Evolutionary conservation across 2,113 vertebrate genomes (phyloP).

Genomic region (Micromys minutus): DNA sequence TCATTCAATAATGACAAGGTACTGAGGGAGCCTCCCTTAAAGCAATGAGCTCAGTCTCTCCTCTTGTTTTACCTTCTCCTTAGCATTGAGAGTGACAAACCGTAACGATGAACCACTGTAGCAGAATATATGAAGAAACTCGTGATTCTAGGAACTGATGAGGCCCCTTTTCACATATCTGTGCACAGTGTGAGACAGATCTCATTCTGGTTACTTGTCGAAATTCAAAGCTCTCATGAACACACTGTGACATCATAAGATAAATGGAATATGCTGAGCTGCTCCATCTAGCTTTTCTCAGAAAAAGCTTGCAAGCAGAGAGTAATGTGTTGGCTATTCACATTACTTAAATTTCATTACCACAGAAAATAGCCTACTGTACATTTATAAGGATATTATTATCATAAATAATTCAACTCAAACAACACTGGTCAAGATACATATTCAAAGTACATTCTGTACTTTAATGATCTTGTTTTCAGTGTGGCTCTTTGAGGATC

Average conservation of each 20-base stretch:
- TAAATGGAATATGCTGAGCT: not conserved
- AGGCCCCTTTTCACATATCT: not conserved
- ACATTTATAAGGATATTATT: conserved; percentile 60
- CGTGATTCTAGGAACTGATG: not conserved
- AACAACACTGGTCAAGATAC: conserved; percentile 58
- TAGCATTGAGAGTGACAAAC: not conserved
- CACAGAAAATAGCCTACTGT: conserved; percentile 57
- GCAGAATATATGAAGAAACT: not conserved
- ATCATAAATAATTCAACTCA: conserved; percentile 77
- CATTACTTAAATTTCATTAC: conserved; percentile 67
- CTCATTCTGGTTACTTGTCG: not conserved
- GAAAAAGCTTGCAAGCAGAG: conserved; percentile 24
- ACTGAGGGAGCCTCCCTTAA: not conserved
- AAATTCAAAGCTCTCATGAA: not conserved
- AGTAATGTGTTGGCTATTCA: conserved; percentile 33
- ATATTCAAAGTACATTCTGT: conserved; percentile 56
- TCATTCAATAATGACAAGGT: not conserved
- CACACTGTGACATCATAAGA: not conserved
- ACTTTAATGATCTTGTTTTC: conserved; percentile 59
- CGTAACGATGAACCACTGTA: not conserved
- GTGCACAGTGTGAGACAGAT: not conserved
- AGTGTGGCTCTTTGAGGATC: not conserved
- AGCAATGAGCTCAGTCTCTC: not conserved
- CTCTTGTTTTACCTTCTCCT: not conserved
- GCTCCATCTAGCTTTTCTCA: conserved; percentile 28